Percentiles rank a stretch among this genome's conserved stretches.
Conservation (phyloP, 2,888 invertebrate genomes). For the Acleris cristana region DNA sequence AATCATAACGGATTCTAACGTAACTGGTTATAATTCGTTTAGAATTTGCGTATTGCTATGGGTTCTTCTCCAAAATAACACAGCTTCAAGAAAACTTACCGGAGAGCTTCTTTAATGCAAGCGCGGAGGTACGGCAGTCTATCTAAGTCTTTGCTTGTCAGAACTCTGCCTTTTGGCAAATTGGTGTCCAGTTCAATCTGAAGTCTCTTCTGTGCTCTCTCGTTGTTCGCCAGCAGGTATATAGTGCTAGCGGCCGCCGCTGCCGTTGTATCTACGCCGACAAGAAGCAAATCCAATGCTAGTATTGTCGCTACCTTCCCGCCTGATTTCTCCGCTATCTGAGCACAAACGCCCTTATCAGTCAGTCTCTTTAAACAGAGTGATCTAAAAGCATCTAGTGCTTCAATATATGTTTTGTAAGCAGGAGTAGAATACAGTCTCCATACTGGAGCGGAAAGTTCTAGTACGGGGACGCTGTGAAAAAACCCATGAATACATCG, state of each 20-base stretch:
- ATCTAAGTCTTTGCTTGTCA: conserved; percentile 85
- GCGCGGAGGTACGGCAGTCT: conserved; percentile 88
- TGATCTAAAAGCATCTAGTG: conserved; percentile 89
- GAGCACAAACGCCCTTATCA: conserved; percentile 74
- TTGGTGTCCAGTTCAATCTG: conserved; percentile 85
- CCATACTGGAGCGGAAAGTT: conserved; percentile 90
- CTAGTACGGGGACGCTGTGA: conserved; percentile 89
- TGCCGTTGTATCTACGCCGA: conserved; percentile 93
- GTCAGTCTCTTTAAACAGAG: conserved; percentile 73
- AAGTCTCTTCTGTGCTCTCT: conserved; percentile 86
- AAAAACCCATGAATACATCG: conserved; percentile 90
- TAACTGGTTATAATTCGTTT: neutral
- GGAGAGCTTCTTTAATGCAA: conserved; percentile 90
- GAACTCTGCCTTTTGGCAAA: conserved; percentile 80
- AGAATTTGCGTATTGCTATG: conserved; percentile 1
- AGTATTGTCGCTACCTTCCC: conserved; percentile 86
- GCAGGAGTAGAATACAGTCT: conserved; percentile 88
- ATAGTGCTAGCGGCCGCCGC: conserved; percentile 89
- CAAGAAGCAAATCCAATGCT: conserved; percentile 89
- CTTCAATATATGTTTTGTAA: conserved; percentile 88
- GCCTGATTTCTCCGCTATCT: conserved; percentile 66
- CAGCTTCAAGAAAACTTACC: conserved; percentile 71
- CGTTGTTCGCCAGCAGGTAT: conserved; percentile 89
- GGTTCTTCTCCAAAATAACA: neutral
- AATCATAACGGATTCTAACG: conserved; percentile 21